Conservation (phyloP, 2,888 invertebrate genomes). For the Lasioglossum lativentre region DNA sequence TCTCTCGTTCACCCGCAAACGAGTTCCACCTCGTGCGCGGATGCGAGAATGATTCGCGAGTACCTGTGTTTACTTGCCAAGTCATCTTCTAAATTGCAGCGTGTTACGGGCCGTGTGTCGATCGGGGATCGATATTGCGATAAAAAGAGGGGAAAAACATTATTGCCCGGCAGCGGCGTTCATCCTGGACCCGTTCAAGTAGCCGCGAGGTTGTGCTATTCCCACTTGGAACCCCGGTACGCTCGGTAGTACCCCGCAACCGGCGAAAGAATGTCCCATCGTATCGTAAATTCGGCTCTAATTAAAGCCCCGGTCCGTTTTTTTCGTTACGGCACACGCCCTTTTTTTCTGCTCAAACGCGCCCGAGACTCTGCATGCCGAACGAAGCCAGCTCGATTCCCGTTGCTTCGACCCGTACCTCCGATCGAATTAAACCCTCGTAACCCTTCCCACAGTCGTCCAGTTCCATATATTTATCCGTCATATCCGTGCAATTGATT, state of each 20-base stretch:
- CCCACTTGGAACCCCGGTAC: background rate
- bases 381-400: background rate
- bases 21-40: constrained; percentile 70
- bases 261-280: constrained; percentile 33
- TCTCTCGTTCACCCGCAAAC: constrained; percentile 73
- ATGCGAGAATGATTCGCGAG: constrained; percentile 72
- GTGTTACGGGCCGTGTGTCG: constrained; percentile 70
- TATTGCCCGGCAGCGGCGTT: constrained; percentile 59
- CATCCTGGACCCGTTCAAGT: constrained; percentile 46
- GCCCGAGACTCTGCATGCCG: background rate
- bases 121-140: constrained; percentile 63
- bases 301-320: constrained; percentile 35
- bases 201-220: constrained; percentile 43
- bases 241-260: background rate
- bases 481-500: background rate
- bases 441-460: background rate
- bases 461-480: background rate
- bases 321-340: background rate
- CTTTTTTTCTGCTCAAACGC: background rate
- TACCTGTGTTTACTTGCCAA: constrained; percentile 72
- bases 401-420: background rate
- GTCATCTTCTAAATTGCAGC: constrained; percentile 75
- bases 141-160: constrained; percentile 59
- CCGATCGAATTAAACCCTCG: background rate
- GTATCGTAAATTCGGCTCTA: constrained; percentile 43